Evolutionary conservation across 2,113 vertebrate genomes (phyloP).

Genomic region (Nipponia nippon): DNA sequence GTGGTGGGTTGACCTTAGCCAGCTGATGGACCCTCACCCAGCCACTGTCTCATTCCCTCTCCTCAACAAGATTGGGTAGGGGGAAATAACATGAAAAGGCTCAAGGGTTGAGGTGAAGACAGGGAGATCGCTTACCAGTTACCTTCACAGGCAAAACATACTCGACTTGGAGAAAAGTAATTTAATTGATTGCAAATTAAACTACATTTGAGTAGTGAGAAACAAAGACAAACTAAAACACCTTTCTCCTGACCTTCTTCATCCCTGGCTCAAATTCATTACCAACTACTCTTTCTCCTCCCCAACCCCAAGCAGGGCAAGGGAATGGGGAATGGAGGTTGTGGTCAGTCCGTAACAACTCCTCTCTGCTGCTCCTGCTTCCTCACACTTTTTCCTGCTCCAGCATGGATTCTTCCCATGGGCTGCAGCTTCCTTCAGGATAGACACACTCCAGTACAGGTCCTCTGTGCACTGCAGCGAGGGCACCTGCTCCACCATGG

Average conservation of each 20-base stretch:
- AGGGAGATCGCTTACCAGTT: neutral
- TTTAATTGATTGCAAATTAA: neutral
- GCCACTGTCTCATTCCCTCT: neutral
- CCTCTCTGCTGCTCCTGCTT: neutral
- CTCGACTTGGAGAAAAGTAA: neutral
- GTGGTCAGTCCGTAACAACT: neutral
- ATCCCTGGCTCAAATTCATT: neutral
- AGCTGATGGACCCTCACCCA: neutral
- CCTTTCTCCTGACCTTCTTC: neutral
- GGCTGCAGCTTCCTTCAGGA: neutral
- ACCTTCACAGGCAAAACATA: neutral
- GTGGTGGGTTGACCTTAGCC: neutral
- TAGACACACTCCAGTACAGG: neutral
- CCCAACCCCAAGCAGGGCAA: neutral
- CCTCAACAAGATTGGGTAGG: neutral
- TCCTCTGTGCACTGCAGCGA: neutral
- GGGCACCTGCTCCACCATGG: neutral
- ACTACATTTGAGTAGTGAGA: neutral
- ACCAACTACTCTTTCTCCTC: neutral
- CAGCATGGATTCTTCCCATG: neutral
- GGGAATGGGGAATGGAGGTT: neutral
- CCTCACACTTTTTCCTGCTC: neutral
- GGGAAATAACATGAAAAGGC: neutral
- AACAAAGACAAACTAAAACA: neutral
- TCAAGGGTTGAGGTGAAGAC: neutral